phyloP scores from a whole-genome alignment of 2,888 invertebrate genomes.

The Minunthozetes semirufus region DNA sequence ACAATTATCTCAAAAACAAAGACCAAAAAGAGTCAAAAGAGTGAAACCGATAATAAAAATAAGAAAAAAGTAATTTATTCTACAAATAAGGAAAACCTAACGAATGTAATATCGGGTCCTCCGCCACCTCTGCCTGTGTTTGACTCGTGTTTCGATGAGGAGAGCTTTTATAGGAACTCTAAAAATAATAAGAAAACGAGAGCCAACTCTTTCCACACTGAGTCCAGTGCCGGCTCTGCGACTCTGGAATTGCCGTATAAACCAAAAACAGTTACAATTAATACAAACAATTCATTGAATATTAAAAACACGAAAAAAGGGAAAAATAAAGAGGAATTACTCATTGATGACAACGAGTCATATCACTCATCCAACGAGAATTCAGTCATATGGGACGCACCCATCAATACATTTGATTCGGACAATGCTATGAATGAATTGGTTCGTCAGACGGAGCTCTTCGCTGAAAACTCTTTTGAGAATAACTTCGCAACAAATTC shows the following conservation, averaged over 20 bases:
- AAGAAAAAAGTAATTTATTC: slow-evolving; percentile 20
- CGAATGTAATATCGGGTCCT: slow-evolving; percentile 15
- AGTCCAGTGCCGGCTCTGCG: not conserved
- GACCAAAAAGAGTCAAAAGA: slow-evolving; percentile 9
- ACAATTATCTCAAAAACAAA: not conserved
- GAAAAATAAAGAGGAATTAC: not conserved
- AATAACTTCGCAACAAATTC: not conserved
- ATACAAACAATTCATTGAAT: not conserved
- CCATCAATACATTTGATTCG: slow-evolving; percentile 35
- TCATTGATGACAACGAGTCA: slow-evolving; percentile 15
- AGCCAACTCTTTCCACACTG: slow-evolving; percentile 3
- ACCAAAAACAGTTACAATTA: not conserved
- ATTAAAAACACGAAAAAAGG: not conserved
- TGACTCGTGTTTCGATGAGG: slow-evolving; percentile 30
- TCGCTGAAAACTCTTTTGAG: slow-evolving; percentile 29
- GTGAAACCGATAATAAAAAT: slow-evolving; percentile 11
- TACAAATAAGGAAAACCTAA: slow-evolving; percentile 18
- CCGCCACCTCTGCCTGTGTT: slow-evolving; percentile 27
- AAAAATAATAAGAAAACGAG: slow-evolving; percentile 7
- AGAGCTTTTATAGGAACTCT: slow-evolving; percentile 3
- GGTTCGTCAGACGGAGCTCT: slow-evolving; percentile 34
- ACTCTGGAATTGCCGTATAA: slow-evolving; percentile 27
- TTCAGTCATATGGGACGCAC: slow-evolving; percentile 36
- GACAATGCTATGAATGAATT: slow-evolving; percentile 36
- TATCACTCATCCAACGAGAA: slow-evolving; percentile 4